Percentiles rank a stretch among this genome's conserved stretches.
Conservation (phyloP, 2,888 invertebrate genomes). For the Campopleginae sp. region DNA sequence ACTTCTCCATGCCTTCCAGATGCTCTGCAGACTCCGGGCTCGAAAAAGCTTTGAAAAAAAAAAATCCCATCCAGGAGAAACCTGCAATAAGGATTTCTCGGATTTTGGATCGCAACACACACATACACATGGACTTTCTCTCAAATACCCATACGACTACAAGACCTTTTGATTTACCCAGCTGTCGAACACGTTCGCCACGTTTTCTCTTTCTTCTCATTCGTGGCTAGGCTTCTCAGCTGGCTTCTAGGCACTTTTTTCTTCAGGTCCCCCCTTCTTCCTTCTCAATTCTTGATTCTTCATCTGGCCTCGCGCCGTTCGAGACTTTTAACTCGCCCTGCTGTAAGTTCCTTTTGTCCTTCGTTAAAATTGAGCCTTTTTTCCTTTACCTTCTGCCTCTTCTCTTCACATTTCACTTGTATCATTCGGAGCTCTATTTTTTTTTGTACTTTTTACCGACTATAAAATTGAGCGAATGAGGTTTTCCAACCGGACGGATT, state of each 20-base stretch:
- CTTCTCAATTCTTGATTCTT: background rate
- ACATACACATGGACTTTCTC: background rate
- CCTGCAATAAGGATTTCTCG: slow-evolving; percentile 57
- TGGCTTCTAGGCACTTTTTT: slow-evolving; percentile 30
- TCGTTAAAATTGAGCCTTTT: slow-evolving; percentile 21
- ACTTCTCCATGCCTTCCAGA: slow-evolving; percentile 53
- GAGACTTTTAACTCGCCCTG: slow-evolving; percentile 28
- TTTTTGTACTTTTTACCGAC: background rate
- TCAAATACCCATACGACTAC: background rate
- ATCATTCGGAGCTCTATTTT: background rate
- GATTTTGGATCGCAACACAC: slow-evolving; percentile 41
- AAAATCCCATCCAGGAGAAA: slow-evolving; percentile 1
- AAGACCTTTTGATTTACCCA: slow-evolving; percentile 65
- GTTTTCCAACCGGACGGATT: background rate
- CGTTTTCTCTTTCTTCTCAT: slow-evolving; percentile 15
- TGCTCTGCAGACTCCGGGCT: slow-evolving; percentile 55
- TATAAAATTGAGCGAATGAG: background rate
- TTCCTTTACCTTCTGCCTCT: background rate
- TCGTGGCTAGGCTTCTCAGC: slow-evolving; percentile 22
- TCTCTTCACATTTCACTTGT: background rate
- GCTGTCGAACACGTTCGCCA: slow-evolving; percentile 80
- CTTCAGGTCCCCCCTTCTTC: background rate
- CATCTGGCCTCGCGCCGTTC: slow-evolving; percentile 1
- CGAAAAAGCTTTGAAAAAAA: slow-evolving; percentile 44
- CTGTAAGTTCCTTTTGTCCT: slow-evolving; percentile 37